Evolutionary conservation across 2,797 vertebrate genomes (phyloP).

Genomic region (Eremophila alpestris): DNA sequence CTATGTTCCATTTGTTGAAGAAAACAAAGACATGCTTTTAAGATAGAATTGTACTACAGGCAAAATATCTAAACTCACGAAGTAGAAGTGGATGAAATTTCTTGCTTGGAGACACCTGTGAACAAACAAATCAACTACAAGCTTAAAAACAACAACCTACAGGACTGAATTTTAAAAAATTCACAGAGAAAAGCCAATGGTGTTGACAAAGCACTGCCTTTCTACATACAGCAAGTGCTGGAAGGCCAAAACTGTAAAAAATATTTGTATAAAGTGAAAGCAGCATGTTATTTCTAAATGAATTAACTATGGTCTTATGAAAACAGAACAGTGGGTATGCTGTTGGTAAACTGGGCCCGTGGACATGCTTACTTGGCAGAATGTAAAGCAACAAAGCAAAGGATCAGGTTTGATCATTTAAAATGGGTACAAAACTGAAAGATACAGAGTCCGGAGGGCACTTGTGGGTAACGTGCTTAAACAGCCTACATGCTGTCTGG

Average conservation of each 20-base stretch:
- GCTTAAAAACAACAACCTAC: background rate
- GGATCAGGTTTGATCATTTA: conserved; percentile 71
- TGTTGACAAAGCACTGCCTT: background rate
- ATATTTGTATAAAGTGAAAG: conserved; percentile 45
- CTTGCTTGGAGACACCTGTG: conserved; percentile 7
- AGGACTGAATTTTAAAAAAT: background rate
- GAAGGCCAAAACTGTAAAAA: conserved; percentile 10
- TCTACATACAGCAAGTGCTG: background rate
- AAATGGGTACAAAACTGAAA: conserved; percentile 66
- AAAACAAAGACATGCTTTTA: background rate
- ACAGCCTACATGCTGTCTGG: conserved; percentile 62
- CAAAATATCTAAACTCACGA: background rate
- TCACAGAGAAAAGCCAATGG: background rate
- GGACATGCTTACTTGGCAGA: conserved; percentile 64
- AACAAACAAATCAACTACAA: conserved; percentile 30
- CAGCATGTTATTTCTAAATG: conserved; percentile 60
- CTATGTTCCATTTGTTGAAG: background rate
- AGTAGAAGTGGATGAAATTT: background rate
- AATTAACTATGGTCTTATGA: conserved; percentile 25
- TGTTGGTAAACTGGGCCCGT: conserved; percentile 25
- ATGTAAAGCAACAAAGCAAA: conserved; percentile 54
- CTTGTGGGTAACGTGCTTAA: conserved; percentile 62
- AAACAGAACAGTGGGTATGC: background rate
- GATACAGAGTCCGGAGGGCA: conserved; percentile 67
- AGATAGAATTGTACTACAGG: background rate